Evolutionary conservation across 2,888 invertebrate genomes (phyloP).

Genomic region (Cremastinae sp.): DNA sequence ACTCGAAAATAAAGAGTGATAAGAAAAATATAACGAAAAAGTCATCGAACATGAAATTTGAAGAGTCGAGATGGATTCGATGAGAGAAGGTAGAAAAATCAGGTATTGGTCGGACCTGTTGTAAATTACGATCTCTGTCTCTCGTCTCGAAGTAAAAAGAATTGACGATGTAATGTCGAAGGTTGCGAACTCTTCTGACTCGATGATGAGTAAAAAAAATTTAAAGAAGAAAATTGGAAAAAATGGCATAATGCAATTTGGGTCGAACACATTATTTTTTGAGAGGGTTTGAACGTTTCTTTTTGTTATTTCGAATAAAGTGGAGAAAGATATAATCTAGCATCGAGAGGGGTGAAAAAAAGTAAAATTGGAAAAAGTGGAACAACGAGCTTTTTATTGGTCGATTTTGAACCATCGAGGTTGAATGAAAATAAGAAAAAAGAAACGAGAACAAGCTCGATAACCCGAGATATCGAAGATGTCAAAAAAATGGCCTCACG

Average conservation of each 20-base stretch:
- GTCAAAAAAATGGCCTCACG: slow-evolving; percentile 26
- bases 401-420: too few species aligned
- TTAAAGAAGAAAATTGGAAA: background rate
- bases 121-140: slow-evolving; percentile 25
- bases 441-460: background rate
- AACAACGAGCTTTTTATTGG: too few species aligned
- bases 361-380: slow-evolving; percentile 13
- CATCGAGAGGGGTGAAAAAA: background rate
- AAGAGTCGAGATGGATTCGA: background rate
- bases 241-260: background rate
- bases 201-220: slow-evolving; percentile 3
- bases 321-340: slow-evolving; percentile 21
- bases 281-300: slow-evolving; percentile 32
- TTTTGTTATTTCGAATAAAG: slow-evolving; percentile 10
- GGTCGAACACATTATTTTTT: too few species aligned
- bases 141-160: slow-evolving; percentile 39
- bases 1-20: too few species aligned
- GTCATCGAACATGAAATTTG: background rate
- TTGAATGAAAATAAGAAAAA: too few species aligned
- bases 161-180: slow-evolving; percentile 46
- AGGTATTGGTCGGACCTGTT: slow-evolving; percentile 12
- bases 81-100: slow-evolving; percentile 51
- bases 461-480: background rate
- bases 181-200: slow-evolving; percentile 42
- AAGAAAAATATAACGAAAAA: background rate